A percentile compares a stretch with the other conserved stretches of the same genome.
Evolutionary conservation across 2,797 vertebrate genomes (phyloP).

Genomic region (Toxotes lorentzi): DNA sequence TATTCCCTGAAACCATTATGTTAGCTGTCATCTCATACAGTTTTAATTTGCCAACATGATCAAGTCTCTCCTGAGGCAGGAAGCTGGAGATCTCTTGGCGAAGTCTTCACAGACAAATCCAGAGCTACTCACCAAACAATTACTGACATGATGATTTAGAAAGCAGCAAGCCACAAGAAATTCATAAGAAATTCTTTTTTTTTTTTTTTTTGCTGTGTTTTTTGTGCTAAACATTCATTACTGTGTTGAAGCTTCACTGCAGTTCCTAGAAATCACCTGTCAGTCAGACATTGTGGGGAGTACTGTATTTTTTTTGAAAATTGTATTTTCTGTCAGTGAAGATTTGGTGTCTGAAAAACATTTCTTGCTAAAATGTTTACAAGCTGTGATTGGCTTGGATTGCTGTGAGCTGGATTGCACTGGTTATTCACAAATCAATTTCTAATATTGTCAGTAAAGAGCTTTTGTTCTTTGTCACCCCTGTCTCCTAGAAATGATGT

Average conservation of each 20-base stretch:
- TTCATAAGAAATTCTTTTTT: background rate
- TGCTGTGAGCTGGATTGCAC: background rate
- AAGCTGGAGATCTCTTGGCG: background rate
- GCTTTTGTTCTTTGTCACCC: background rate
- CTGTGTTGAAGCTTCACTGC: background rate
- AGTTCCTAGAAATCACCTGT: background rate
- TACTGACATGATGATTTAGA: conserved; percentile 10
- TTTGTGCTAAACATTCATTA: background rate
- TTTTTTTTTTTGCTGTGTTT: background rate
- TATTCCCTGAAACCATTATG: conserved; percentile 46
- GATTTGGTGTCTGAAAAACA: background rate
- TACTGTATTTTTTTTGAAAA: no score
- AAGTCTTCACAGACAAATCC: conserved; percentile 14
- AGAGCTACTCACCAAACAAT: conserved; percentile 37
- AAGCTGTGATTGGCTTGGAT: background rate
- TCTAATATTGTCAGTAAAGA: background rate
- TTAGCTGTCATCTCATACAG: conserved; percentile 41
- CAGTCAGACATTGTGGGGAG: background rate
- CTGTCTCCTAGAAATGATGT: background rate
- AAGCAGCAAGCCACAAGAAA: background rate
- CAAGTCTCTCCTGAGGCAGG: conserved; percentile 30
- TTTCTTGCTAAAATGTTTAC: background rate
- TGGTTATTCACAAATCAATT: background rate
- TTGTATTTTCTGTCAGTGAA: background rate
- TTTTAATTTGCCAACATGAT: conserved; percentile 59